Evolutionary conservation across 2,888 invertebrate genomes (phyloP).

Genomic region (Sycophila texana): DNA sequence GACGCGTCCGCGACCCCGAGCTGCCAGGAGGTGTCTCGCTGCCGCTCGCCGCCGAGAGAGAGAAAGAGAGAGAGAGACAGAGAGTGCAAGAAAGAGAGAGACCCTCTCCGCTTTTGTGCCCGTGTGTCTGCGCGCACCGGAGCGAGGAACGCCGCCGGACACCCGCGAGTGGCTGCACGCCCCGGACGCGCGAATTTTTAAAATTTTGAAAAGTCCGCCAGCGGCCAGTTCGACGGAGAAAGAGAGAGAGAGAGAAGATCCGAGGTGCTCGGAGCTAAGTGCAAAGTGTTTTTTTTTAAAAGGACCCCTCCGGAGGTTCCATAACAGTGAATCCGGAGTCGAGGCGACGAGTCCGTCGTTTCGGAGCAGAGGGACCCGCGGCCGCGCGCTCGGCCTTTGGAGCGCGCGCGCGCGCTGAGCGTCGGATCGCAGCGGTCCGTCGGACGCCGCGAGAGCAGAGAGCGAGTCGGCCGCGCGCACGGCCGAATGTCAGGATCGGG

Average conservation of each 20-base stretch:
- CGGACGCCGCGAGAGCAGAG: constrained; percentile 46
- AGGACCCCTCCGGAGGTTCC: background rate
- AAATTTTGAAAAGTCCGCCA: too few relatives aligned
- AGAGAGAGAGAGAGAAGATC: too few relatives aligned
- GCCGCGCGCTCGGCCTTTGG: background rate
- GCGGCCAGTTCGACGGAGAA: too few relatives aligned
- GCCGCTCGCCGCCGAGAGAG: background rate
- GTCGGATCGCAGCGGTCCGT: constrained; percentile 58
- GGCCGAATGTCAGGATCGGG: constrained; percentile 28
- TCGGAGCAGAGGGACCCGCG: background rate
- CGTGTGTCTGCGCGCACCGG: background rate
- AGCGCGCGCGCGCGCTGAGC: constrained; percentile 42
- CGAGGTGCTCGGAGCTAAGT: too few relatives aligned
- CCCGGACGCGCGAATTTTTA: background rate
- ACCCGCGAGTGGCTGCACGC: background rate
- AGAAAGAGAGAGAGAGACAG: too few relatives aligned
- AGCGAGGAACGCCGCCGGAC: background rate
- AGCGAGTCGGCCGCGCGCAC: constrained; percentile 10
- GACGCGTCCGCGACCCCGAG: constrained; percentile 74
- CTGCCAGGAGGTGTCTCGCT: constrained; percentile 60
- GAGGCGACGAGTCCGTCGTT: background rate
- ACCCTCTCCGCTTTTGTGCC: background rate
- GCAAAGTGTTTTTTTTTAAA: background rate
- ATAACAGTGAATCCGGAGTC: too few relatives aligned
- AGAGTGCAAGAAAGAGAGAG: background rate